A percentile compares a stretch with the other conserved stretches of the same genome.
Conservation (phyloP, 1,140 invertebrate species). For the Halotydeus destructor region DNA sequence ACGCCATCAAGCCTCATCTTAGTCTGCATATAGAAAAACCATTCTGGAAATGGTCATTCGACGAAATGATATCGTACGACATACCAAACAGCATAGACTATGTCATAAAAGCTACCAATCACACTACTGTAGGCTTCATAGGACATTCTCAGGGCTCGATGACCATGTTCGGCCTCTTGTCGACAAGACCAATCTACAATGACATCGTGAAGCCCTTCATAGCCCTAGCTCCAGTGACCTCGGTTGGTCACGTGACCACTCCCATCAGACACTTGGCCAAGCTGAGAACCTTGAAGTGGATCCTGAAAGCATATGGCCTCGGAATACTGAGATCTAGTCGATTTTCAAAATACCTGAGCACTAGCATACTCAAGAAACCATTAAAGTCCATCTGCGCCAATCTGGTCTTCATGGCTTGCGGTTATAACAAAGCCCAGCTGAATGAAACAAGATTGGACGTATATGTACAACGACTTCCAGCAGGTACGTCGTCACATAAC, state of each 20-base stretch:
- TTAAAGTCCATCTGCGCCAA: constrained; percentile 6
- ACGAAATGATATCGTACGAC: constrained; percentile 26
- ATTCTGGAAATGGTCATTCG: constrained; percentile 28
- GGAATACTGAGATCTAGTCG: too few relatives aligned
- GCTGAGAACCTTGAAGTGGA: too few relatives aligned
- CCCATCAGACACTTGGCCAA: constrained; percentile 1
- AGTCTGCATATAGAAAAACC: constrained; percentile 13
- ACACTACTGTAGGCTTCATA: neutral
- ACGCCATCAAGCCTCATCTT: too few relatives aligned
- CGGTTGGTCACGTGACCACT: constrained; percentile 37
- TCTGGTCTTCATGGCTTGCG: constrained; percentile 10
- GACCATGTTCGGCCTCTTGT: constrained; percentile 26
- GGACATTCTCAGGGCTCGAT: constrained; percentile 22
- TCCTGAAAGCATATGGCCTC: too few relatives aligned
- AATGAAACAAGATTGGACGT: constrained; percentile 20
- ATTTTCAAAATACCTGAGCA: too few relatives aligned
- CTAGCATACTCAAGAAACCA: too few relatives aligned
- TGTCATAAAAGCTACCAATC: constrained; percentile 27
- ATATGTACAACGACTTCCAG: constrained; percentile 56
- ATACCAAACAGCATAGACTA: constrained; percentile 29
- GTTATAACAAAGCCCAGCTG: constrained; percentile 9
- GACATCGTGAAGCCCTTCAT: constrained; percentile 31
- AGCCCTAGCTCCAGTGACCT: constrained; percentile 51
- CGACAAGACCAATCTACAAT: constrained; percentile 37
- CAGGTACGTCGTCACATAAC: constrained; percentile 54